Conservation (phyloP, 2,888 invertebrate species). For the Mythimna albipuncta region DNA sequence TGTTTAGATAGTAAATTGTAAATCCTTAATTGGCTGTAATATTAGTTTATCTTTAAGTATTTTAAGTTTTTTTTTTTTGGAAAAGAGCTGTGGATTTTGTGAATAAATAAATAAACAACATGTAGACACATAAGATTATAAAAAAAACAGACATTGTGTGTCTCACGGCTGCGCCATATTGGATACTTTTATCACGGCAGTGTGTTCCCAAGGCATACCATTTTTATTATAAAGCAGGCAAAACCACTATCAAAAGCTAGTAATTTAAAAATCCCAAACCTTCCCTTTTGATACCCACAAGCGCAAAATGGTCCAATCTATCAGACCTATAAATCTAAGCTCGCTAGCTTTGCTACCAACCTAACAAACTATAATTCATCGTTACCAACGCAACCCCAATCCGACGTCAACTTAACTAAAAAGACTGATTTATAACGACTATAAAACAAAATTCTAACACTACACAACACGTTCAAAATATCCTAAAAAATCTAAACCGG, state of each 20-base stretch:
- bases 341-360: slow-evolving; percentile 4
- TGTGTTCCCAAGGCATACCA: no score
- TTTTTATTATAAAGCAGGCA: no score
- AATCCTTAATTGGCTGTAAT: no score
- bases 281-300: background rate
- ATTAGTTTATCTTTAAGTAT: no score
- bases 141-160: no score
- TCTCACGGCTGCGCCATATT: no score
- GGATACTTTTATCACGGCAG: no score
- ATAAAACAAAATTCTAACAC: slow-evolving; percentile 33
- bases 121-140: no score
- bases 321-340: background rate
- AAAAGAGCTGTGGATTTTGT: no score
- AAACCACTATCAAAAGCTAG: background rate
- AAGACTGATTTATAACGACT: slow-evolving; percentile 38
- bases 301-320: background rate
- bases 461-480: slow-evolving; percentile 25
- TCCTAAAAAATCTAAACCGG: background rate
- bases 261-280: background rate
- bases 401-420: slow-evolving; percentile 40
- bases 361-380: slow-evolving; percentile 35
- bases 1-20: no score
- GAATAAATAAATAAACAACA: no score
- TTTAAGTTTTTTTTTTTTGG: no score
- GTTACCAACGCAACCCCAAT: slow-evolving; percentile 22